Percentiles rank a stretch among this genome's conserved stretches.
Conservation (phyloP, 2,888 invertebrate species). For the Agrotis ipsilon region DNA sequence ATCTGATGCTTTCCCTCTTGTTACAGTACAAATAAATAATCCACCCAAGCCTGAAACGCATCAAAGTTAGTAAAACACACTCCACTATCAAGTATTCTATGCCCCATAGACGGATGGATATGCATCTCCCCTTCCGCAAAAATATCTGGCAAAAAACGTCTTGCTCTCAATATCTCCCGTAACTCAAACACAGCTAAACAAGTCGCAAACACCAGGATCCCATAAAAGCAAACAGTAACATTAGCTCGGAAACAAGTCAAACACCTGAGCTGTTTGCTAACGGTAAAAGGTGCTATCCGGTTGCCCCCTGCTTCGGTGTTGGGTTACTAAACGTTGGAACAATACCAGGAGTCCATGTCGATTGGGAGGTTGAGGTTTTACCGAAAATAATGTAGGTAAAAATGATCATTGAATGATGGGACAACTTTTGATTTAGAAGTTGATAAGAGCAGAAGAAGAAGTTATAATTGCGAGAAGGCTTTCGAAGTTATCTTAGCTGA, state of each 20-base stretch:
- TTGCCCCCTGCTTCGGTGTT: slow-evolving; percentile 63
- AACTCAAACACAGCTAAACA: slow-evolving; percentile 49
- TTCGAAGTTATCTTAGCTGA: not conserved
- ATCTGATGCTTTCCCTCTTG: too few relatives aligned
- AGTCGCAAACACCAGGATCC: slow-evolving; percentile 55
- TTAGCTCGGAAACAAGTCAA: slow-evolving; percentile 64
- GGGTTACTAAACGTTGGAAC: slow-evolving; percentile 63
- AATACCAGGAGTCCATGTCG: slow-evolving; percentile 53
- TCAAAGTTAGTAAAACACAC: not conserved
- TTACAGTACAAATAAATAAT: not conserved
- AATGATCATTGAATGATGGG: too few relatives aligned
- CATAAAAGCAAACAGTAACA: slow-evolving; percentile 61
- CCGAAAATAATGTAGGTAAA: slow-evolving; percentile 4
- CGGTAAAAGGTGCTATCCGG: slow-evolving; percentile 76
- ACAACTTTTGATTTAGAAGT: too few relatives aligned
- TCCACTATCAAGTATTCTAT: not conserved
- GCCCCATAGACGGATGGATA: not conserved
- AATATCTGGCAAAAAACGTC: slow-evolving; percentile 19
- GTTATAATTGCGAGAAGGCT: too few relatives aligned
- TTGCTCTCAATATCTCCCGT: slow-evolving; percentile 13
- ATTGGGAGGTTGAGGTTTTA: slow-evolving; percentile 17
- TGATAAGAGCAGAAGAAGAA: too few relatives aligned
- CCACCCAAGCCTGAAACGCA: not conserved
- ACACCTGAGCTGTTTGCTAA: slow-evolving; percentile 76
- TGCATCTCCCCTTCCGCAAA: not conserved